A percentile compares a stretch with the other conserved stretches of the same genome.
phyloP scores from a whole-genome alignment of 2,888 invertebrate species.

The Dione vanillae region DNA sequence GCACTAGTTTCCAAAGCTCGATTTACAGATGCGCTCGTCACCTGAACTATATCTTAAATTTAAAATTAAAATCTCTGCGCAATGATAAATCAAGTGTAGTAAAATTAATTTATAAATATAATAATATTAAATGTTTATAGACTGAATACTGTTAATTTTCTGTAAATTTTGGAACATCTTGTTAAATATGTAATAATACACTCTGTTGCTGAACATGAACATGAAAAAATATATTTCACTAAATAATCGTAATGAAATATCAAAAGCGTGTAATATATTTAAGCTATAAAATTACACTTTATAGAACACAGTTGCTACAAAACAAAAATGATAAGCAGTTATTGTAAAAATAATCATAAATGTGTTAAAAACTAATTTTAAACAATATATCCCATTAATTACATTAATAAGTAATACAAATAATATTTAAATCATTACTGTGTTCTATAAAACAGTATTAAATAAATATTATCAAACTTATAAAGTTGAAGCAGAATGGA shows the following conservation, averaged over 20 bases:
- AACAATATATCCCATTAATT: not conserved
- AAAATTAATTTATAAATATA: constrained; percentile 43
- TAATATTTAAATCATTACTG: not conserved
- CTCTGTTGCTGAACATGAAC: constrained; percentile 16
- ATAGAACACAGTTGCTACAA: not conserved
- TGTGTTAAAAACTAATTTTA: not conserved
- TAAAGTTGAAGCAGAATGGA: constrained; percentile 43
- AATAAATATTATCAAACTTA: constrained; percentile 45
- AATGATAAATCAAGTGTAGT: constrained; percentile 16
- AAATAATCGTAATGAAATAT: constrained; percentile 42
- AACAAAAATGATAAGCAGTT: not conserved
- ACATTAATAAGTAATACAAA: not conserved
- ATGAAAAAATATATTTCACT: constrained; percentile 38
- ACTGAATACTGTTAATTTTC: constrained; percentile 77
- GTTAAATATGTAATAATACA: constrained; percentile 33
- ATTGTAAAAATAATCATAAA: not conserved
- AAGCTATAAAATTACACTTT: constrained; percentile 38
- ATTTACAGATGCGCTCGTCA: not conserved
- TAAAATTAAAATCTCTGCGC: not conserved
- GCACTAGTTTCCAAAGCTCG: constrained; percentile 29
- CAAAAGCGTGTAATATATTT: constrained; percentile 41
- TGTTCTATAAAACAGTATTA: not conserved
- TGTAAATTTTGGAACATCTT: constrained; percentile 47
- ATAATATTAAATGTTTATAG: constrained; percentile 62
- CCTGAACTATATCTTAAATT: not conserved